A percentile compares a stretch with the other conserved stretches of the same genome.
phyloP scores from a whole-genome alignment of 2,888 invertebrate species.

The Ochlodes sylvanus region DNA sequence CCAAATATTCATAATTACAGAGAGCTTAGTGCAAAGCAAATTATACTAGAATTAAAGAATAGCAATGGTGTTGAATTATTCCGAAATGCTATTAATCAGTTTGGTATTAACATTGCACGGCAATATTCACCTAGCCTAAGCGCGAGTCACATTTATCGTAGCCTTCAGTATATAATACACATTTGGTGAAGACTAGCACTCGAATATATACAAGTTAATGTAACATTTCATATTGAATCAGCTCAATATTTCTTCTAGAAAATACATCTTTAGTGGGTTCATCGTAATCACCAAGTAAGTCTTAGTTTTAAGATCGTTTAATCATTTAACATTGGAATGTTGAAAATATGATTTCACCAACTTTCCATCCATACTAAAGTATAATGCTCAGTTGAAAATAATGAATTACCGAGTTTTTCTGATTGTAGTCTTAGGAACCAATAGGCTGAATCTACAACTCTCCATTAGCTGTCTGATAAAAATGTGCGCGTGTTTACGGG shows the following conservation, averaged over 20 bases:
- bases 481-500: too few relatives aligned
- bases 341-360: background rate
- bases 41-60: conserved; percentile 16
- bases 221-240: background rate
- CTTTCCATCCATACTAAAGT: too few relatives aligned
- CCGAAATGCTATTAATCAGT: conserved; percentile 32
- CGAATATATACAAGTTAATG: conserved; percentile 10
- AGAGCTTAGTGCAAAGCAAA: conserved; percentile 45
- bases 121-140: conserved; percentile 23
- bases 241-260: background rate
- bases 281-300: background rate
- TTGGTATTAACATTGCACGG: conserved; percentile 52
- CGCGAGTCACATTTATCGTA: conserved; percentile 37
- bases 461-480: too few relatives aligned
- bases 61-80: conserved; percentile 7
- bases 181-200: conserved; percentile 60
- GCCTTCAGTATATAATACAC: conserved; percentile 56
- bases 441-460: too few relatives aligned
- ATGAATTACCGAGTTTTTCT: too few relatives aligned
- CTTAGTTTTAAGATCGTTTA: background rate
- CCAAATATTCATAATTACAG: conserved; percentile 40
- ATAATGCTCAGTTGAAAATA: too few relatives aligned
- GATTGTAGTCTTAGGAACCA: too few relatives aligned
- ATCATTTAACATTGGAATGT: conserved; percentile 2
- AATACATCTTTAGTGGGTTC: background rate